Evolutionary conservation across 2,113 vertebrate species (phyloP), one percentile per base, ranked within the genome.

Genomic region (Grus americana): DNA sequence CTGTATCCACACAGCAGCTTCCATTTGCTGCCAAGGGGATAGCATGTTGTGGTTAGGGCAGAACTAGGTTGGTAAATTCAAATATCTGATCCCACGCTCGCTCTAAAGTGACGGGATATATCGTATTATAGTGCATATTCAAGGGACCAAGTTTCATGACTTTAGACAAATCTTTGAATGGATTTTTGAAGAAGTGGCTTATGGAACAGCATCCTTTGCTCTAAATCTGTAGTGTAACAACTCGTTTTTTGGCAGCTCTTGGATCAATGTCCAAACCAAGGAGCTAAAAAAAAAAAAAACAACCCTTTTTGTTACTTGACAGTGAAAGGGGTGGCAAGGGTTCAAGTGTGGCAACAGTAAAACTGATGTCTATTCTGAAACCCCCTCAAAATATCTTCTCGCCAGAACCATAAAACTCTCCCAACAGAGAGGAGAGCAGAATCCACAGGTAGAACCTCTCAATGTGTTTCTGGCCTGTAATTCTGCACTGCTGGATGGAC

Each of bases 81-180:
- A 36, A 18, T 11, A 2, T 3, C 5, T 6, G 42, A n/a, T 11
- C 47, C 75, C 75, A n/a, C 2, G 2, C 9, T 32, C 30, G 1
- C 22, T 11, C 24, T 22, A 16, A 44, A 38, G n/a, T 7, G 61
- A 17, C 15, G 54, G 15, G 54, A 27, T 42, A 3, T 5, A 34
- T 42, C 12, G 1, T 24, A 16, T 42, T 13, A 8, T 11, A 62
- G 15, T 2, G 36, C 22, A 4, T 8, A 5, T 12, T 21, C 12
- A 12, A 27, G 21, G 18, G 36, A 19, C 32, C 6, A 11, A 49
- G 40, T 32, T 38, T 49, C 44, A 19, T 42, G 76, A 12, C 32
- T 74, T 66, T 3, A 52, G 52, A 27, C 36, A 66, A 15, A 26
- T 26, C 59, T 44, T 4, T 12, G 55, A 47, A 61, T 0, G 9